Evolutionary conservation across 2,888 invertebrate genomes (phyloP).

Genomic region (Brachyopa scutellaris): DNA sequence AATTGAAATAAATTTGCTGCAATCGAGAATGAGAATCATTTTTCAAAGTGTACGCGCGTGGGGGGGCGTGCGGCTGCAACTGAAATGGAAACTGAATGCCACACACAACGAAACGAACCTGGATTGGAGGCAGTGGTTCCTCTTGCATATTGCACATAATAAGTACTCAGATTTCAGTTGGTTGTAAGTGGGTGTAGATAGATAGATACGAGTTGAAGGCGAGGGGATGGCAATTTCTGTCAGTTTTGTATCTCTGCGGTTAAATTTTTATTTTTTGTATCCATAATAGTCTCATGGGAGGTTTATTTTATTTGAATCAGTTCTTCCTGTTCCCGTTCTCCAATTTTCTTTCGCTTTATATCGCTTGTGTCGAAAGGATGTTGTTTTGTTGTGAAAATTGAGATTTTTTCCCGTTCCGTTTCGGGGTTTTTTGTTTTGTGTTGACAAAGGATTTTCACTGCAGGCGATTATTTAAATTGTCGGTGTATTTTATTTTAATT

Average conservation of each 20-base stretch:
- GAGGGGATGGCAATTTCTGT: conserved; percentile 25
- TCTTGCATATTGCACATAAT: conserved; percentile 55
- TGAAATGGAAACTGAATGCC: conserved; percentile 22
- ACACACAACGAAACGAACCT: not conserved
- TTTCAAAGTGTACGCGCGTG: conserved; percentile 70
- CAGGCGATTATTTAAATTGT: conserved; percentile 43
- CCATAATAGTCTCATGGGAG: conserved; percentile 26
- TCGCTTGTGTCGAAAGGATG: conserved; percentile 14
- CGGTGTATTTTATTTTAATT: conserved; percentile 47
- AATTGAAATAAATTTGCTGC: conserved; percentile 73
- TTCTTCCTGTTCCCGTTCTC: too few species aligned
- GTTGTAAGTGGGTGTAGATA: conserved; percentile 24
- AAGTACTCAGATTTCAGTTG: conserved; percentile 69
- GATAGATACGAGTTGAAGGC: too few species aligned
- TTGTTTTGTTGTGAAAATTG: conserved; percentile 39
- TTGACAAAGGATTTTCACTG: conserved; percentile 48
- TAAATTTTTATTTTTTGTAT: conserved; percentile 38
- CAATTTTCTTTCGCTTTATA: too few species aligned
- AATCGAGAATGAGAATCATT: conserved; percentile 73
- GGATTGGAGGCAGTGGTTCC: conserved; percentile 7
- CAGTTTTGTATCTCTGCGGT: conserved; percentile 66
- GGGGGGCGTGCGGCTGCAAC: conserved; percentile 63
- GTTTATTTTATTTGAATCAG: conserved; percentile 56
- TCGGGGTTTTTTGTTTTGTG: conserved; percentile 21
- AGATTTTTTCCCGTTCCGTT: conserved; percentile 34